phyloP scores from a whole-genome alignment of 2,113 vertebrate species.

The Eira barbara region DNA sequence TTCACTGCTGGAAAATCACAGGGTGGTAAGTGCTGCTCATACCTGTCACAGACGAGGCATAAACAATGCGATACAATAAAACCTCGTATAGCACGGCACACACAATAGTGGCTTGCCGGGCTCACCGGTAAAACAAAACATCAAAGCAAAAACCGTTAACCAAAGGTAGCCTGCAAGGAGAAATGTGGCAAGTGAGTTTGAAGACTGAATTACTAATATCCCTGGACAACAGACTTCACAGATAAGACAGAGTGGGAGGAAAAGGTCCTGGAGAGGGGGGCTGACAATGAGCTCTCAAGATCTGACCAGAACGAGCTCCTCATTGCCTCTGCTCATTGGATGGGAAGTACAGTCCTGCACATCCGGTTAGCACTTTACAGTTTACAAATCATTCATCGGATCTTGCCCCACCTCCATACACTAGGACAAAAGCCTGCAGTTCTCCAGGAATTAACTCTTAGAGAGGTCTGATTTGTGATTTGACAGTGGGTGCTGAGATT shows the following conservation, averaged over 20 bases:
- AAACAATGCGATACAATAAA: conserved; percentile 51
- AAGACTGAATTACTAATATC: conserved; percentile 57
- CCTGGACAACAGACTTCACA: conserved; percentile 17
- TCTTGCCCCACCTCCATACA: not conserved
- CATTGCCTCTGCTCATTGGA: not conserved
- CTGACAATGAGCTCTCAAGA: no score
- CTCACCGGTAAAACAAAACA: conserved; percentile 34
- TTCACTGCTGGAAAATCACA: conserved; percentile 72
- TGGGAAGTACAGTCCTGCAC: not conserved
- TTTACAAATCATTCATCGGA: not conserved
- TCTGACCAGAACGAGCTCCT: no score
- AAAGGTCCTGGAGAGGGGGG: not conserved
- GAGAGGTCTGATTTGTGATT: not conserved
- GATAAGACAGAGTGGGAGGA: not conserved
- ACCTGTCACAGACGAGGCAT: conserved; percentile 40
- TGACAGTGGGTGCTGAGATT: not conserved
- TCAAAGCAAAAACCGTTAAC: not conserved
- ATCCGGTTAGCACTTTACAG: not conserved
- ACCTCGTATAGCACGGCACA: not conserved
- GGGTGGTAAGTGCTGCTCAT: conserved; percentile 46
- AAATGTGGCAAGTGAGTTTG: not conserved
- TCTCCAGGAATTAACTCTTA: not conserved
- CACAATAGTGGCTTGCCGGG: not conserved
- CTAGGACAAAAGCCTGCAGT: not conserved
- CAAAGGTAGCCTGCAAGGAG: not conserved